Evolutionary conservation across 2,888 invertebrate species (phyloP).

Genomic region (Temnothorax unifasciatus): DNA sequence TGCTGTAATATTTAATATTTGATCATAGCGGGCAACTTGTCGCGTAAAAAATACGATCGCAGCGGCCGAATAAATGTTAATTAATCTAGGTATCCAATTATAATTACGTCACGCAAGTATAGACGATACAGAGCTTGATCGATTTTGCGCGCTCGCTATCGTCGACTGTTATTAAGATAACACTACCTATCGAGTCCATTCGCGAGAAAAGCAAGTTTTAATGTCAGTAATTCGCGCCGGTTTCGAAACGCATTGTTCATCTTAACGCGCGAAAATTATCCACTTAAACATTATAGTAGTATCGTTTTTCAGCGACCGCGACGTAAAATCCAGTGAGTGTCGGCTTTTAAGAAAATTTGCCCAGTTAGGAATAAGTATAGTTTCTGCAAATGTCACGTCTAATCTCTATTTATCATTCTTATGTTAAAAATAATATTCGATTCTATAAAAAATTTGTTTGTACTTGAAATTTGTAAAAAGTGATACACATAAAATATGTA

Average conservation of each 20-base stretch:
- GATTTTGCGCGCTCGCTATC: neutral
- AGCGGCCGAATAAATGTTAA: slow-evolving; percentile 2
- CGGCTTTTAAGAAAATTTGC: neutral
- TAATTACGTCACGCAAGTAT: slow-evolving; percentile 4
- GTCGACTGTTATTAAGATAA: slow-evolving; percentile 21
- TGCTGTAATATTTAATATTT: neutral
- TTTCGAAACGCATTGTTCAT: neutral
- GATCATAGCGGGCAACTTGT: neutral
- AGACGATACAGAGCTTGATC: neutral
- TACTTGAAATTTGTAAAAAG: neutral
- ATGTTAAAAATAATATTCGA: neutral
- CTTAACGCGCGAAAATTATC: slow-evolving; percentile 4
- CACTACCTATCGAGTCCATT: slow-evolving; percentile 3
- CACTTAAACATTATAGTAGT: neutral
- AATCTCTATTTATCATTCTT: neutral
- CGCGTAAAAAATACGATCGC: slow-evolving; percentile 7
- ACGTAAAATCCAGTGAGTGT: neutral
- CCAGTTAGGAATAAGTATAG: neutral
- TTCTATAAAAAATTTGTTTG: neutral
- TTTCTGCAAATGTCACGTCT: neutral
- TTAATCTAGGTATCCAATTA: slow-evolving; percentile 22
- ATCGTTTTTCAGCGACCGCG: neutral
- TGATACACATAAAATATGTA: neutral
- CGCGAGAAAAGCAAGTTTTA: slow-evolving; percentile 1
- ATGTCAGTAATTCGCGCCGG: neutral